These are phyloP conservation scores for Oreochromis niloticus DNA, from an alignment of 2,113 vertebrate species.

Conservation along the genomic window DNA sequence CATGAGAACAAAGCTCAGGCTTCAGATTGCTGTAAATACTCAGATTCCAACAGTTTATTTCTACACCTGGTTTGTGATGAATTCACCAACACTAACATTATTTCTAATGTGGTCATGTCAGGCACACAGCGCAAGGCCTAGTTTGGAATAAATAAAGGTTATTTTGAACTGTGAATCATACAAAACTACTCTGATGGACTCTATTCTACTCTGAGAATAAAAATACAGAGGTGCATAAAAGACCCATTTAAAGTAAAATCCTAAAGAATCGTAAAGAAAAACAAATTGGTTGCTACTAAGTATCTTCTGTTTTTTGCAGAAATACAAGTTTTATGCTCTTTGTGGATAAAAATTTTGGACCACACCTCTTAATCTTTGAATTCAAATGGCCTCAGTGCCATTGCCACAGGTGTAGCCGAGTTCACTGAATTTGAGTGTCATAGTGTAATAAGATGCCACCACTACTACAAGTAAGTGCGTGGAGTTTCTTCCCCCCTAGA, in stretches of 20 bases:
- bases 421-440: not conserved
- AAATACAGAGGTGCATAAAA: not conserved
- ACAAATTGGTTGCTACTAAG: not conserved
- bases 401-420: not conserved
- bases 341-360: not conserved
- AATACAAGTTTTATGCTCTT: not conserved
- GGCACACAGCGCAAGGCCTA: not conserved
- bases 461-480: not conserved
- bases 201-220: not conserved
- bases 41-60: not conserved
- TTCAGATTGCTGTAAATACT: not conserved
- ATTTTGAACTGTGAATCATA: not conserved
- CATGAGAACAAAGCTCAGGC: not conserved
- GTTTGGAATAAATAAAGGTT: not conserved
- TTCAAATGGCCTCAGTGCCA: not conserved
- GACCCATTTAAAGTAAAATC: not conserved
- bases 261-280: not conserved
- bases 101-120: not conserved
- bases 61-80: not conserved
- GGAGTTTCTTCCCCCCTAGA: not conserved
- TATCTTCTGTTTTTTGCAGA: not conserved
- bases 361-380: not conserved
- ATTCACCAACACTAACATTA: not conserved
- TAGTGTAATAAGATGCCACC: not conserved
- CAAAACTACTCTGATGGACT: not conserved